Conservation (phyloP, 1,140 invertebrate genomes). For the Dufourea novaeangliae region DNA sequence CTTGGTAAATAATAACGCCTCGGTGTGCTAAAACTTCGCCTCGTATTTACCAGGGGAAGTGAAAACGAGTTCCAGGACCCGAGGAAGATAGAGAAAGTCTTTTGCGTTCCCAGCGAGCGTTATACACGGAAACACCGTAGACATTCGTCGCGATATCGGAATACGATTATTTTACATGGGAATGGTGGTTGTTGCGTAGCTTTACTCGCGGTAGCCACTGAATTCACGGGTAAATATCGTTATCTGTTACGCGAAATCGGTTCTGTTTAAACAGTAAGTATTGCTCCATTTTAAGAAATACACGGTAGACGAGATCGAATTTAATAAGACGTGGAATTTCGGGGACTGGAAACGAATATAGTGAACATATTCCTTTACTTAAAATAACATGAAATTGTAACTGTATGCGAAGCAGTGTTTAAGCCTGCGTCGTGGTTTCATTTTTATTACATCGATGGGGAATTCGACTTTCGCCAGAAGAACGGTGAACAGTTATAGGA, state of each 20-base stretch:
- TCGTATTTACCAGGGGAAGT: background rate
- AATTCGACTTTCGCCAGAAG: no score
- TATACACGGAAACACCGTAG: background rate
- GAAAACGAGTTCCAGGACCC: background rate
- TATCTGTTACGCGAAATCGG: constrained; percentile 12
- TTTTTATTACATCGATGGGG: no score
- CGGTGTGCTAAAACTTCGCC: background rate
- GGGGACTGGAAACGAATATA: background rate
- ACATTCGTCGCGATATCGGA: constrained; percentile 16
- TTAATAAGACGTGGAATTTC: background rate
- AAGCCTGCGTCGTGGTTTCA: no score
- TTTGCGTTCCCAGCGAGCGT: constrained; percentile 27
- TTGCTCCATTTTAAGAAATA: background rate
- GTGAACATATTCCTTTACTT: background rate
- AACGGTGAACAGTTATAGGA: no score
- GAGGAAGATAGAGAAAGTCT: background rate
- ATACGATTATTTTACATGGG: constrained; percentile 42
- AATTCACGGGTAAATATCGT: constrained; percentile 8
- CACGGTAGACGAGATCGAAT: background rate
- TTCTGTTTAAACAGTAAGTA: background rate
- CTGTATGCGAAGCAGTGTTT: no score
- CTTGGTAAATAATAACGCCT: background rate
- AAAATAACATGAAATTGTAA: no score
- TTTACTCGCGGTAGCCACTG: background rate
- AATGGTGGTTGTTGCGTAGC: constrained; percentile 33